Base-by-base conservation (phyloP, 2,113 vertebrate genomes). In the Equus przewalskii region DNA sequence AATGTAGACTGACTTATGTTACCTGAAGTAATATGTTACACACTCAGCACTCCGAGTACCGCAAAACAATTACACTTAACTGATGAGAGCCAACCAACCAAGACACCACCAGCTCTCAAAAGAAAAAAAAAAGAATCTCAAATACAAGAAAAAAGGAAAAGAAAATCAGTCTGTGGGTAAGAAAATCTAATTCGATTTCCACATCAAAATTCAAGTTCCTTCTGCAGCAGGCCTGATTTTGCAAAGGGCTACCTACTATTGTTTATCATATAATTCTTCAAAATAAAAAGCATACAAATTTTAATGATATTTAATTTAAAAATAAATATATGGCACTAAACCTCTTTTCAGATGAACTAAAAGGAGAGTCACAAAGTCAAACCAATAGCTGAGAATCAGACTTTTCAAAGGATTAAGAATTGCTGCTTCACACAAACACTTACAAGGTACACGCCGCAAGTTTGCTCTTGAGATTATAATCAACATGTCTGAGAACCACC, bases 261-360 rank as follows among this genome's bases (percentile, higher is more conserved):
- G 36, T 44, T 78, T 89, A 89, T 44, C 46, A 67, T 56, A 5
- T 54, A 84, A 90, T 58, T 82, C 56, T 83, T 58, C 33, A 83
- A 69, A 89, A 90, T n/a, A 91, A 89, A 95, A 78, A 67, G 21
- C 21, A 92, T 30, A 72, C 2, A 44, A 56, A 91, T 28, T 91
- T 85, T 89, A 69, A 41, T 81, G 75, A 22, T 36, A 92, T 89
- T 93, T 92, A 70, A 86, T 64, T 86, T 69, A 33, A 90, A 96
- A 85, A 86, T 81, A 85, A 89, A 92, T 89, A 90, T 6, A 72
- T 72, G 22, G 41, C 76, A 89, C 60, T 26, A 75, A 85, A 49
- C 7, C 16, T 65, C 41, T 88, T 86, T 89, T 79, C 22, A 72
- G 18, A 80, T 64, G 41, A 97, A 92, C 54, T 70, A 58, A 88